Base-by-base conservation (phyloP, 2,113 vertebrate genomes). In the Cyanoramphus novaezelandiae region DNA sequence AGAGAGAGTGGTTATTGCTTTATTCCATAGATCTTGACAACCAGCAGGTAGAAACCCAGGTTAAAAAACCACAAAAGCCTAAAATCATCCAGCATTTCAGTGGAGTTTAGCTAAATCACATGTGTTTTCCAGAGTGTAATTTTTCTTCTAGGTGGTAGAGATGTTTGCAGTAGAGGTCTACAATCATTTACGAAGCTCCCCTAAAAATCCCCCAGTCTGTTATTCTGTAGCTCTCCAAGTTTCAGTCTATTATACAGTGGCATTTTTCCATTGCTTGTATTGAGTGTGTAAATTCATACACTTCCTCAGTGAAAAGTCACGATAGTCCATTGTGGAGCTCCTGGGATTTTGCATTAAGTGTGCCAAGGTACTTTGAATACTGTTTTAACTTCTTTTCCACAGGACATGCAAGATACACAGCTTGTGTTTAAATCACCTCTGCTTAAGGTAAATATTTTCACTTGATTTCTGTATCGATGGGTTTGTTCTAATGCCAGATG, bases 131-230 rank as follows among this genome's bases (percentile, higher is more conserved):
- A 31, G n/a, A 86, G 9, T 24, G 14, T 11, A 6, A 33, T 10
- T 82, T 87, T 70, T 39, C 16, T 90, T 71, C 43, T 39, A 39
- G 35, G 29, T 18, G 41, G 4, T 37, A 20, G 46, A 75, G 29
- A 4, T 55, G 3, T 81, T 93, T 90, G 35, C 27, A 14, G 52
- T 28, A 41, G 49, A 65, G 18, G 39, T 88, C 31, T 21, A 41
- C 33, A 37, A 23, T 41, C 0, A 16, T 41, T 79, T 65, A 44
- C 0, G 2, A 47, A 5, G 0, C 13, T 88, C 17, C 18, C 11
- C 10, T 11, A 37, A 77, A 77, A 82, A 15, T 57, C 37, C 31
- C 13, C 19, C 44, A 10, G 53, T 24, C 28, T 72, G 29, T 35
- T 44, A 3, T 64, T 65, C 28, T 70, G 23, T 29, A 55, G 23